Evolutionary conservation across 2,888 invertebrate species (phyloP).

Genomic region (Aethes cnicana): DNA sequence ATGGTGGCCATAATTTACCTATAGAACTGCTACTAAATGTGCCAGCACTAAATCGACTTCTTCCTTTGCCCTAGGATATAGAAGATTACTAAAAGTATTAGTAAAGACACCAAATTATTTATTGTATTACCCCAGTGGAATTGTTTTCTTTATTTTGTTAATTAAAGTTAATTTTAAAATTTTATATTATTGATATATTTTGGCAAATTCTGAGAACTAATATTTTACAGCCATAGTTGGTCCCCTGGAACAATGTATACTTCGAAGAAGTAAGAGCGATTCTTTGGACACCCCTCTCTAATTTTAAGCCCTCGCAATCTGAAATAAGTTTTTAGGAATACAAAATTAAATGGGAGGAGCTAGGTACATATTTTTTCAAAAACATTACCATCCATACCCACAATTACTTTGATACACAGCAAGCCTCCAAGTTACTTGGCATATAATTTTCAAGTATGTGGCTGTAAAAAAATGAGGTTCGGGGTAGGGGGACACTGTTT

Average conservation of each 20-base stretch:
- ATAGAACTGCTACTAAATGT: slow-evolving; percentile 12
- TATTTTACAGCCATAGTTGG: slow-evolving; percentile 29
- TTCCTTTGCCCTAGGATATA: slow-evolving; percentile 14
- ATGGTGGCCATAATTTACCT: no score
- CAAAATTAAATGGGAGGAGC: no score
- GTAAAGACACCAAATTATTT: slow-evolving; percentile 69
- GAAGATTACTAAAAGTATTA: slow-evolving; percentile 69
- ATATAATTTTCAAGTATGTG: no score
- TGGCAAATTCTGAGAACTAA: slow-evolving; percentile 11
- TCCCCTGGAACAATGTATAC: slow-evolving; percentile 27
- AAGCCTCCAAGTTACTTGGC: no score
- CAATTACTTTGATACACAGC: no score
- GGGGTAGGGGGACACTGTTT: no score
- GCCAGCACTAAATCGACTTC: slow-evolving; percentile 18
- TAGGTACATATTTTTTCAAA: no score
- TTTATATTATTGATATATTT: slow-evolving; percentile 18
- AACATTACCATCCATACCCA: no score
- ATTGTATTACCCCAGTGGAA: slow-evolving; percentile 60
- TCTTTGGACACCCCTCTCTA: no score
- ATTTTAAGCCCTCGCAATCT: neutral
- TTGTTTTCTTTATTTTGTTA: slow-evolving; percentile 38
- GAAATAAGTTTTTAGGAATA: neutral
- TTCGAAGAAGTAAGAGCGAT: no score
- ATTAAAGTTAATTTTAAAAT: slow-evolving; percentile 14
- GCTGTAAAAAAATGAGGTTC: no score